Conservation (phyloP, 2,113 vertebrate species). For the Eulacestoma nigropectus region DNA sequence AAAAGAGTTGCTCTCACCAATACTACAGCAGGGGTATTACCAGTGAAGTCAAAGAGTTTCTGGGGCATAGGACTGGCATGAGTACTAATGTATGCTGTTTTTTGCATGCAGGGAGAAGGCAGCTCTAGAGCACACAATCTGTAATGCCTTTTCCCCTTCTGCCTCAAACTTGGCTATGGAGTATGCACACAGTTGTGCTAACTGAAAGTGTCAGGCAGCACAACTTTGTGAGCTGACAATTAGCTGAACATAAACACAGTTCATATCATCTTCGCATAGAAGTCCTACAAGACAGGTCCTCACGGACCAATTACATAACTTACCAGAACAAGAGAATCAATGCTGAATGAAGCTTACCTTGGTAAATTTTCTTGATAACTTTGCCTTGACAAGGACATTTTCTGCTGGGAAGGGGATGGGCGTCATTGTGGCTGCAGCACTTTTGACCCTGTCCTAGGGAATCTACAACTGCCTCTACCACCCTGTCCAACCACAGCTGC, state of each 20-base stretch:
- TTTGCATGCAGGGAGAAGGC: neutral
- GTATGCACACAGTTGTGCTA: neutral
- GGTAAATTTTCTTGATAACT: neutral
- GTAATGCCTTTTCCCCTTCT: neutral
- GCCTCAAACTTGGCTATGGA: neutral
- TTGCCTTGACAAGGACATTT: constrained; percentile 27
- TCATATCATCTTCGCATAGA: neutral
- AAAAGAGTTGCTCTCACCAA: neutral
- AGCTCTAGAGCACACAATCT: neutral
- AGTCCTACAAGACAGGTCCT: neutral
- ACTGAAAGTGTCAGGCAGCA: neutral
- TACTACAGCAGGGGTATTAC: neutral
- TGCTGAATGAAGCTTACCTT: constrained; percentile 23
- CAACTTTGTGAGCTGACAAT: neutral
- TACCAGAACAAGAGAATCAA: constrained; percentile 4
- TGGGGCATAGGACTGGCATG: neutral
- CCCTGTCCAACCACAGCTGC: neutral
- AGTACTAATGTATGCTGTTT: neutral
- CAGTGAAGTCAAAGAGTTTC: neutral
- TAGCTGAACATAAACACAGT: neutral
- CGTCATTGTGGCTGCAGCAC: constrained; percentile 30
- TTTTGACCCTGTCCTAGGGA: constrained; percentile 30
- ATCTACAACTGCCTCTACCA: neutral
- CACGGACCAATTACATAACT: neutral
- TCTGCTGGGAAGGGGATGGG: constrained; percentile 26